A percentile compares a stretch with the other conserved stretches of the same genome.
These are phyloP conservation scores for Nycticryphes semicollaris DNA, from an alignment of 2,113 vertebrate genomes.

Conservation along the genomic window DNA sequence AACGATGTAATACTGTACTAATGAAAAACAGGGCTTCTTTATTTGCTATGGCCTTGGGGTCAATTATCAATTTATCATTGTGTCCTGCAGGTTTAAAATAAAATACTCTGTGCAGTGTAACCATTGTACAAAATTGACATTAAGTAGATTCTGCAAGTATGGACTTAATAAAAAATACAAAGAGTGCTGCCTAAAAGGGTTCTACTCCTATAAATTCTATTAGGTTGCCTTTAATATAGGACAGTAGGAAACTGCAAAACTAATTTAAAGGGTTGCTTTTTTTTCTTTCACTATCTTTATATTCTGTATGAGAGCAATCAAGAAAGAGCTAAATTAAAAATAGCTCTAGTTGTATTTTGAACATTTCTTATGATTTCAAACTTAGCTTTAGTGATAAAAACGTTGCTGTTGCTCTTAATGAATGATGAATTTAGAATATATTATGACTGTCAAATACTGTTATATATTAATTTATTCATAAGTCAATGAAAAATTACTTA, in stretches of 20 bases:
- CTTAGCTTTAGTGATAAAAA: background rate
- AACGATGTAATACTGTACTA: slow-evolving; percentile 77
- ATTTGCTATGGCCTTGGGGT: slow-evolving; percentile 85
- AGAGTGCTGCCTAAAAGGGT: slow-evolving; percentile 78
- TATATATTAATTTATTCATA: background rate
- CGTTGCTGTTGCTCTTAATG: background rate
- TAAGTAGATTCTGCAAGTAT: slow-evolving; percentile 84
- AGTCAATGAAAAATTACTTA: background rate
- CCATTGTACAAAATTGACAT: slow-evolving; percentile 80
- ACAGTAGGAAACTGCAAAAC: slow-evolving; percentile 74
- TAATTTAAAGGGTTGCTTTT: slow-evolving; percentile 53
- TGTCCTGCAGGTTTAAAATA: slow-evolving; percentile 81
- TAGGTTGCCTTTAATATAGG: slow-evolving; percentile 77
- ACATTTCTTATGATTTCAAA: slow-evolving; percentile 6
- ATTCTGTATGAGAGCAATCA: slow-evolving; percentile 26
- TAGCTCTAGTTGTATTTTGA: background rate
- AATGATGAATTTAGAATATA: background rate
- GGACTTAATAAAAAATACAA: slow-evolving; percentile 85
- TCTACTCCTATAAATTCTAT: slow-evolving; percentile 82
- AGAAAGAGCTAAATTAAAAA: background rate
- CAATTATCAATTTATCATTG: slow-evolving; percentile 89
- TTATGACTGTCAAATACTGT: background rate
- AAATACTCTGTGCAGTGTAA: slow-evolving; percentile 77
- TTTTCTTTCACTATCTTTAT: slow-evolving; percentile 50
- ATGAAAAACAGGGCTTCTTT: slow-evolving; percentile 85